phyloP scores from a whole-genome alignment of 2,888 invertebrate species.

The Stenodema calcarata region DNA sequence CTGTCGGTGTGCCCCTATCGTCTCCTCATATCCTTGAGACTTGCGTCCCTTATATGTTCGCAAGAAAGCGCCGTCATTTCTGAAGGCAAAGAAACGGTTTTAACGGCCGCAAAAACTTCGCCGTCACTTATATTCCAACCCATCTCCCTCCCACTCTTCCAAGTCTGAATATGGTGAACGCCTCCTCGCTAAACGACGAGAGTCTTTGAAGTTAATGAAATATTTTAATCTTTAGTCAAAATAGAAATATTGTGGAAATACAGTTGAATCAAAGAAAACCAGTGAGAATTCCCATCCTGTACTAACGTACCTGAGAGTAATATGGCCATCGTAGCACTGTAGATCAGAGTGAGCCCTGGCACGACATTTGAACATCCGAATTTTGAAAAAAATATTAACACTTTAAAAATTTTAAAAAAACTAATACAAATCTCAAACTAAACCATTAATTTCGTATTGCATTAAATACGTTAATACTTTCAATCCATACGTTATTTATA shows the following conservation, averaged over 20 bases:
- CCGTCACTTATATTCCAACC: background rate
- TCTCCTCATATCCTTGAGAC: background rate
- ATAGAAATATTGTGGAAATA: background rate
- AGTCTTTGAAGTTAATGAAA: background rate
- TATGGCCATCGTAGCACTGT: too few species aligned
- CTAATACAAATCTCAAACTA: too few species aligned
- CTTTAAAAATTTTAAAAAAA: too few species aligned
- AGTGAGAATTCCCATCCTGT: background rate
- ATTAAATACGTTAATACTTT: too few species aligned
- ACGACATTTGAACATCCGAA: too few species aligned
- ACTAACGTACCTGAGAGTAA: too few species aligned
- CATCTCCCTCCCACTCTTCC: background rate
- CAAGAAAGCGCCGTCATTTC: background rate
- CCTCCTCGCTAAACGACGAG: background rate
- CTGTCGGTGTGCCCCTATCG: background rate
- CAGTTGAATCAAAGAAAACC: background rate
- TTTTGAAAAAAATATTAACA: too few species aligned
- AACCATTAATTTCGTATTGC: too few species aligned
- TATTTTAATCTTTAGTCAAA: background rate
- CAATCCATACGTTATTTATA: too few species aligned
- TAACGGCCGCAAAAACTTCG: background rate
- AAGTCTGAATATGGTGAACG: background rate
- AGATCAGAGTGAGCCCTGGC: too few species aligned
- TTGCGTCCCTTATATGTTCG: background rate
- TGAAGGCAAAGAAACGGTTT: background rate